Conservation (phyloP, 2,113 vertebrate species). For the Thamnaconus septentrionalis region DNA sequence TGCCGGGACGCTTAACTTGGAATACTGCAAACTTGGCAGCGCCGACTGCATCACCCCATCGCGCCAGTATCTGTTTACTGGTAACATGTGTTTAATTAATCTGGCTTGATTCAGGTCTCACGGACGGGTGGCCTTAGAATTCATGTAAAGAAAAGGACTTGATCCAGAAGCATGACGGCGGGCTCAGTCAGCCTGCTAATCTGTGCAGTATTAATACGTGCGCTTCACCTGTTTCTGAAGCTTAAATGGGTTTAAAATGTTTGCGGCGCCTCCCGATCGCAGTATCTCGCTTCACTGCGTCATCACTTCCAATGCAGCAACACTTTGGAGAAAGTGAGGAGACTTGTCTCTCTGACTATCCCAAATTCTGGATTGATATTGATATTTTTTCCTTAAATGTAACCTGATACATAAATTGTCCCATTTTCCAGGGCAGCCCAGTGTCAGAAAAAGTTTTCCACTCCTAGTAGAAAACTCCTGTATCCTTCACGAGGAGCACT, state of each 20-base stretch:
- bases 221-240: not conserved
- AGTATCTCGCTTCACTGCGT: not conserved
- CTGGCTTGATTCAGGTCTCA: not conserved
- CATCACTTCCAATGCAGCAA: too few species aligned
- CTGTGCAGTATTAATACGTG: not conserved
- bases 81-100: slow-evolving; percentile 44
- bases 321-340: too few species aligned
- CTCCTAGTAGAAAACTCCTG: too few species aligned
- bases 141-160: too few species aligned
- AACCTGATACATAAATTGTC: too few species aligned
- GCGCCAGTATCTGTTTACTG: slow-evolving; percentile 36
- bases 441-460: too few species aligned
- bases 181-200: slow-evolving; percentile 1
- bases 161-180: slow-evolving; percentile 10
- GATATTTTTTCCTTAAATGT: too few species aligned
- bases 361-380: too few species aligned
- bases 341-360: too few species aligned
- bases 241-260: not conserved
- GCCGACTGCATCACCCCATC: slow-evolving; percentile 28
- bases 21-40: slow-evolving; percentile 60
- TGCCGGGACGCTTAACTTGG: slow-evolving; percentile 56
- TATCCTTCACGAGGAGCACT: too few species aligned
- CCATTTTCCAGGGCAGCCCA: too few species aligned
- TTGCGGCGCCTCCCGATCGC: not conserved
- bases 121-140: too few species aligned